Evolutionary conservation across 1,140 invertebrate genomes (phyloP).

Genomic region (Gonioctena quinquepunctata): DNA sequence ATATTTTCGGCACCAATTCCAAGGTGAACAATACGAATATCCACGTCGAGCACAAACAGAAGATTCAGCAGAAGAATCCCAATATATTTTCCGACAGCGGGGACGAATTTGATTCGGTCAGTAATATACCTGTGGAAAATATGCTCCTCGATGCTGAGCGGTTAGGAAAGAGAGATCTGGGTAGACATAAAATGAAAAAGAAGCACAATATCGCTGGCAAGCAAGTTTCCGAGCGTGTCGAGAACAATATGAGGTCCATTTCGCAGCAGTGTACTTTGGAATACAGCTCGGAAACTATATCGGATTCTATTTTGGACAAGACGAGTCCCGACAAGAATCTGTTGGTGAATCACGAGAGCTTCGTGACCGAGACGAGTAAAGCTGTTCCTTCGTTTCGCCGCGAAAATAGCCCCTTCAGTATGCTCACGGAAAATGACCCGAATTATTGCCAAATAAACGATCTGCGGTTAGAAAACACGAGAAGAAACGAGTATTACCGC

Average conservation of each 20-base stretch:
- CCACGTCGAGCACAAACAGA: slow-evolving; percentile 65
- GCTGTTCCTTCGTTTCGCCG: not conserved
- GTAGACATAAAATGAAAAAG: slow-evolving; percentile 52
- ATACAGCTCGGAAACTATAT: slow-evolving; percentile 74
- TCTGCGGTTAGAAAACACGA: not conserved
- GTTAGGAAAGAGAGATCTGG: slow-evolving; percentile 43
- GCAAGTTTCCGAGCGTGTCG: slow-evolving; percentile 41
- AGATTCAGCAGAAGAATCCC: slow-evolving; percentile 57
- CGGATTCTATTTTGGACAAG: slow-evolving; percentile 66
- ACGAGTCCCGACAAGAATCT: slow-evolving; percentile 57
- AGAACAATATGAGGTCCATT: slow-evolving; percentile 59
- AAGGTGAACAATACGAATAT: slow-evolving; percentile 81
- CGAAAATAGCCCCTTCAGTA: slow-evolving; percentile 17
- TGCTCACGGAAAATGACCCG: slow-evolving; percentile 20
- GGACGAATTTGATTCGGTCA: slow-evolving; percentile 56
- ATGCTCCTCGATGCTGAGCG: slow-evolving; percentile 51
- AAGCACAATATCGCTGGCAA: slow-evolving; percentile 55
- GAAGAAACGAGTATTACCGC: not conserved
- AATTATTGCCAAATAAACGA: slow-evolving; percentile 26
- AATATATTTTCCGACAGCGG: slow-evolving; percentile 66
- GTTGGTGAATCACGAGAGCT: slow-evolving; percentile 48
- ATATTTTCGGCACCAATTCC: slow-evolving; percentile 67
- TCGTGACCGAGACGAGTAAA: not conserved
- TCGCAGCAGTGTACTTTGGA: slow-evolving; percentile 66
- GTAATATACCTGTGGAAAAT: slow-evolving; percentile 47